Evolutionary conservation across 53 echinoderm and acorn worm species (phyloP), one percentile per base, ranked within the genome.

Genomic region (Pentamera pediparva): DNA sequence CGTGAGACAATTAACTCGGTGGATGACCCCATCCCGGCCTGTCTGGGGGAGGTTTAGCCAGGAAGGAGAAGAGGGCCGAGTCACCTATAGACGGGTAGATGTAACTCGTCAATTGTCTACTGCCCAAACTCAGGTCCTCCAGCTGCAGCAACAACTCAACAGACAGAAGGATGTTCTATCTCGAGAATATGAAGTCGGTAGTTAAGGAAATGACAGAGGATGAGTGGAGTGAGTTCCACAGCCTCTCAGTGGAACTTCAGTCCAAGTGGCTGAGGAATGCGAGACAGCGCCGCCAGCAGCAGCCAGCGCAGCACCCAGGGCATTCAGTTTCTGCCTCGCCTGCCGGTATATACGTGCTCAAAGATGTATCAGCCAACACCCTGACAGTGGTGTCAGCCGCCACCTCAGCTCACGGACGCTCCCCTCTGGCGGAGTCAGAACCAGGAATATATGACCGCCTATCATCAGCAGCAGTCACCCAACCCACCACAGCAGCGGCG

Each of bases 141-240:
- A 75, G 35, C 55, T 75, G 57, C 56, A 75, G 22, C 57, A 2
- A 54, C 54, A 73, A 36, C 54, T 56, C 75, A 75, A 56, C 38
- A 24, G 39, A 75, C 35, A 75, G 21, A 57, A 75, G 75, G 57
- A 38, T 55, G n/a, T 75, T 57, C 35, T 75, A 75, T 57, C 37
- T 75, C 3, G 57, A 75, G 39, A 56, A 75, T 56, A 36, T 75
- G 1, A 75, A 75, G 22, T 75, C 75, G 18, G 57, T 75, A 6
- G 57, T 75, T 3, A 56, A 56, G 55, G 75, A 56, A 17, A 75
- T 75, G 1, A 56, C 38, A 24, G 37, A 56, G 21, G 57, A 55
- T 35, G 75, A 75, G 57, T 75, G 75, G 75, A 39, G 48, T 25
- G 45, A 43, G 13, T 69, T 28, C n/a, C n/a, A n/a, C n/a, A n/a